Percentiles rank a stretch among this genome's conserved stretches.
Conservation (phyloP, 2,113 vertebrate genomes). For the Dissostichus mawsoni region DNA sequence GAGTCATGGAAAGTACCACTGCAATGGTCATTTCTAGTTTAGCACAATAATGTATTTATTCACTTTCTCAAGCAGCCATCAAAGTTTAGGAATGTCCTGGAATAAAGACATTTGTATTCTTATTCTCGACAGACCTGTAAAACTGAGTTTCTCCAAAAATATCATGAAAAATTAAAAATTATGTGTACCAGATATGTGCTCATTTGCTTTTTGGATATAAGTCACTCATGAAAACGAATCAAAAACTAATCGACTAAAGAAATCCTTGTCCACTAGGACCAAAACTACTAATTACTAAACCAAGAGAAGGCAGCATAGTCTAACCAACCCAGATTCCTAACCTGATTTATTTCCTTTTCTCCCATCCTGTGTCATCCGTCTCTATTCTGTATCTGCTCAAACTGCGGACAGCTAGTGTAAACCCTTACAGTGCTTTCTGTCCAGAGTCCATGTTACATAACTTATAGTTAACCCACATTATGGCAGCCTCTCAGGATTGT, state of each 20-base stretch:
- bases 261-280: no score
- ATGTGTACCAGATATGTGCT: no score
- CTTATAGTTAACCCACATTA: slow-evolving; percentile 76
- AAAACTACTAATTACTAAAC: no score
- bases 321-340: slow-evolving; percentile 8
- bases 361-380: not conserved
- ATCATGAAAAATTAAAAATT: no score
- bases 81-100: no score
- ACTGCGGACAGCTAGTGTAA: slow-evolving; percentile 23
- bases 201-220: no score
- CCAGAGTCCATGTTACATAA: slow-evolving; percentile 70
- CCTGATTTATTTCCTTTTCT: not conserved
- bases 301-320: no score
- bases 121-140: no score
- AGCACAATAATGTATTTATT: not conserved
- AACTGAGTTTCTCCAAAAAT: no score
- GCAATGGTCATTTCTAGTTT: not conserved
- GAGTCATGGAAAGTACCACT: slow-evolving; percentile 22
- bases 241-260: no score
- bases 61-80: not conserved
- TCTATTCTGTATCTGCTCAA: slow-evolving; percentile 1
- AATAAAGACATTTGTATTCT: no score
- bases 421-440: slow-evolving; percentile 36
- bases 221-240: no score
- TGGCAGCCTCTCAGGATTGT: slow-evolving; percentile 74